Base-by-base conservation (phyloP, 2,797 vertebrate genomes). In the Chaenodraco wilsoni region DNA sequence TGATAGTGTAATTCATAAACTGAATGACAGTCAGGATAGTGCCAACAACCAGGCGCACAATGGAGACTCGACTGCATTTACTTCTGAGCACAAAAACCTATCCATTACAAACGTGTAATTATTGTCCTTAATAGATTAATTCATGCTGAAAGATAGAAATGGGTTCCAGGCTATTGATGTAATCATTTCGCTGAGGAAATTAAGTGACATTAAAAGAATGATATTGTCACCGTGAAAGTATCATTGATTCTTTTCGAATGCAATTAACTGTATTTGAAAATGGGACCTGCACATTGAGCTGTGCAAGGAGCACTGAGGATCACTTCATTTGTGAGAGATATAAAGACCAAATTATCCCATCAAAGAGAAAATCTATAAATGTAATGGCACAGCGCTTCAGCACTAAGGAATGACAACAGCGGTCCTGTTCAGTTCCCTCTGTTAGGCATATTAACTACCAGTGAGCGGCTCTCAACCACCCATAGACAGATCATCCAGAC, bases 281-380 rank as follows among this genome's bases (percentile, higher is more conserved):
- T 84, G 87, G 83, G 86, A 83, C 81, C 85, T 79, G 87, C 80
- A 87, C 89, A 84, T 48, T 77, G 88, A 87, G 84, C 84, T 77
- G 87, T 56, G 67, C 79, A 54, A 81, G 84, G 83, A 90, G 88
- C 80, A 71, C 86, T 59, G 80, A 89, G 89, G 90, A 93, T 92
- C 90, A 91, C 89, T 92, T 93, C 81, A 92, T 92, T 91, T 93
- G 88, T 85, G 88, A 88, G 85, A 75, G 88, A 91, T 94, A 94
- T 93, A 93, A 93, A 93, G 90, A 91, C 88, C 90, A 92, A 92
- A 93, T 94, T 93, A 93, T 91, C 88, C 91, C 91, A 92, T 93
- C 90, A 92, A 92, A 92, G 85, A 84, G 91, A 93, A 94, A 94
- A 93, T 94, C 92, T 93, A 94, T 94, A 93, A 93, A 92, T 92